These are phyloP conservation scores for Drosophila kuntzei DNA, from an alignment of 2,888 invertebrate genomes.

Conservation along the genomic window DNA sequence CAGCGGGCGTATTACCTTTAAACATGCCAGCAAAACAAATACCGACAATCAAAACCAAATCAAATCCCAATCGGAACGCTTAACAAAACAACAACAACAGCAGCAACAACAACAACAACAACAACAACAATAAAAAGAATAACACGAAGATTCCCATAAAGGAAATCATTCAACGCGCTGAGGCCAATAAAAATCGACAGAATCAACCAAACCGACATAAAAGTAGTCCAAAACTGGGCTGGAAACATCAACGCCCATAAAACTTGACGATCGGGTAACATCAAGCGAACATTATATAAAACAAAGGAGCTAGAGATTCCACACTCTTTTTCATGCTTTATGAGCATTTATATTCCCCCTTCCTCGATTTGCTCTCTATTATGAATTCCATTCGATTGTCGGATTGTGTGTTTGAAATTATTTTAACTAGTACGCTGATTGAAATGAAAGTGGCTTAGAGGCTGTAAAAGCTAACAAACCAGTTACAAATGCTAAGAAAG, in stretches of 20 bases:
- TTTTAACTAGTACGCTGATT: conserved; percentile 66
- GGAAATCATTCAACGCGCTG: conserved; percentile 67
- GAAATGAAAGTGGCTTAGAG: conserved; percentile 58
- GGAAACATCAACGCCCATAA: conserved; percentile 49
- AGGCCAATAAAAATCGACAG: conserved; percentile 59
- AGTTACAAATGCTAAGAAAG: conserved; percentile 23
- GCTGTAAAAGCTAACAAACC: conserved; percentile 44
- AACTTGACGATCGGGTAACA: conserved; percentile 55
- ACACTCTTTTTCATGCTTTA: conserved; percentile 34
- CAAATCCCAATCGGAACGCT: conserved; percentile 69
- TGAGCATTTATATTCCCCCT: conserved; percentile 9
- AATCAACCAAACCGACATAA: conserved; percentile 20
- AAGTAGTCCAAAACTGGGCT: conserved; percentile 23
- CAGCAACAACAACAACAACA: conserved; percentile 37
- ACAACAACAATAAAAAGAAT: conserved; percentile 25
- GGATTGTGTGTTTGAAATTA: conserved; percentile 53
- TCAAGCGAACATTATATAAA: conserved; percentile 49
- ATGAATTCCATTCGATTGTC: conserved; percentile 58
- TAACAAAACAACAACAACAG: conserved; percentile 59
- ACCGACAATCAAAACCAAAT: conserved; percentile 67
- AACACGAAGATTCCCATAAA: conserved; percentile 51
- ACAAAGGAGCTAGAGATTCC: conserved; percentile 50
- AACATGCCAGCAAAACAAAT: conserved; percentile 80
- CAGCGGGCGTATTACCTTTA: conserved; percentile 71
- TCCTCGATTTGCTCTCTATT: conserved; percentile 51